Evolutionary conservation across 2,113 vertebrate species (phyloP).

Genomic region (Rhinopomastus cyanomelas): DNA sequence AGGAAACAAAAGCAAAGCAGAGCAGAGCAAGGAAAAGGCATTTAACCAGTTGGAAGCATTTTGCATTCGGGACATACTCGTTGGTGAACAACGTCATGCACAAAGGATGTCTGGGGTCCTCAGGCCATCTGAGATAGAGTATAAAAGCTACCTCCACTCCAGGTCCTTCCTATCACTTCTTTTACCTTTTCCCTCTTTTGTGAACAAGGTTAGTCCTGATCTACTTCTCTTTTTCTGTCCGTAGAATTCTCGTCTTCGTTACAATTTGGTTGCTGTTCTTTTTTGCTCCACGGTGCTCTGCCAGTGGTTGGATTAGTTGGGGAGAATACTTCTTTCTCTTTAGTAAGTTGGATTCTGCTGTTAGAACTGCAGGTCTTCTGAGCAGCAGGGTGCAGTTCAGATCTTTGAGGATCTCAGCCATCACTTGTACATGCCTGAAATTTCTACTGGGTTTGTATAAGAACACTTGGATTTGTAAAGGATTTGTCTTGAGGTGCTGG

Average conservation of each 20-base stretch:
- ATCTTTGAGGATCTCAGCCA: neutral
- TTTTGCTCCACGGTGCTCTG: neutral
- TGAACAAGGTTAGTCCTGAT: slow-evolving; percentile 46
- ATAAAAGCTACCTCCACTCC: slow-evolving; percentile 43
- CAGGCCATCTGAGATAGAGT: slow-evolving; percentile 1
- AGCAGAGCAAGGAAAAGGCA: neutral
- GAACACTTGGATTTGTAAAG: neutral
- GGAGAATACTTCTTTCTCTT: neutral
- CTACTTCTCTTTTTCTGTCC: neutral
- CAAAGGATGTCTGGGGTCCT: slow-evolving; percentile 57
- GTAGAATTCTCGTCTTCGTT: neutral
- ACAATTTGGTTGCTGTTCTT: neutral
- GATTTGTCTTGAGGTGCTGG: neutral
- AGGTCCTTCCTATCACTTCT: neutral
- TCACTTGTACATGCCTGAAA: neutral
- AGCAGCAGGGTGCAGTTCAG: neutral
- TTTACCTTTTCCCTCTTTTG: neutral
- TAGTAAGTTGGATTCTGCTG: neutral
- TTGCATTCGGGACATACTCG: neutral
- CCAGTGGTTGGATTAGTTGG: neutral
- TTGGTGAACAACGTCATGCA: slow-evolving; percentile 6
- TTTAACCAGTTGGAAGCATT: neutral
- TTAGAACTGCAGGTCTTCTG: neutral
- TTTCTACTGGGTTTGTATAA: neutral
- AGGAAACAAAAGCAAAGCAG: slow-evolving; percentile 22